phyloP scores from a whole-genome alignment of 2,797 vertebrate species.

The Pseudopleuronectes americanus region DNA sequence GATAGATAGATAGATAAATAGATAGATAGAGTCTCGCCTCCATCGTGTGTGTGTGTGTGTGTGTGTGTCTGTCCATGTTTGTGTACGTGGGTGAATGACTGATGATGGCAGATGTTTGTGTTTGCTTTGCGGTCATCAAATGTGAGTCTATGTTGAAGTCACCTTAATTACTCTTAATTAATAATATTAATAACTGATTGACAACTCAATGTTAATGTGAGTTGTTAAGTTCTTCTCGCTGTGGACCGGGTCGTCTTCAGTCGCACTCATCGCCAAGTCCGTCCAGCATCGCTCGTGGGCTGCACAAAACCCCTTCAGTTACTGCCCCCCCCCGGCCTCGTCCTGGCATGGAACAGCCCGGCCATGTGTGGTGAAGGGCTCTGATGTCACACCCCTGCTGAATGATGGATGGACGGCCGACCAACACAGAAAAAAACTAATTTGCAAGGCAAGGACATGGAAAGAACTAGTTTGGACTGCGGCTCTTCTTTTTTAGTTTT shows the following conservation, averaged over 20 bases:
- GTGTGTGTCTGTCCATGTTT: no score
- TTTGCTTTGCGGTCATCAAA: neutral
- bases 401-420: constrained; percentile 52
- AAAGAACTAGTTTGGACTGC: neutral
- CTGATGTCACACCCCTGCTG: constrained; percentile 66
- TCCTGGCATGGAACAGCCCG: constrained; percentile 47
- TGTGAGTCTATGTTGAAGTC: no score
- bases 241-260: constrained; percentile 70
- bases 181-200: no score
- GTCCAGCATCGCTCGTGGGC: constrained; percentile 37
- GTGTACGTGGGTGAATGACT: neutral
- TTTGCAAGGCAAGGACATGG: constrained; percentile 26
- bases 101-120: neutral
- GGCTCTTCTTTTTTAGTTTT: neutral
- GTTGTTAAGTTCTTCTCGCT: constrained; percentile 9
- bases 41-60: no score
- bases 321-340: constrained; percentile 37
- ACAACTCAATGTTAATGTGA: no score
- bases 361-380: constrained; percentile 37
- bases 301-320: constrained; percentile 63
- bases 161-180: no score
- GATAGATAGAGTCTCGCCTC: no score
- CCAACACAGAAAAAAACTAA: constrained; percentile 21
- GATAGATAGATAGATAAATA: no score
- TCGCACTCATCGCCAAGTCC: constrained; percentile 60